Base-by-base conservation (phyloP, 2,888 invertebrate genomes). In the Andricus quercusramuli region DNA sequence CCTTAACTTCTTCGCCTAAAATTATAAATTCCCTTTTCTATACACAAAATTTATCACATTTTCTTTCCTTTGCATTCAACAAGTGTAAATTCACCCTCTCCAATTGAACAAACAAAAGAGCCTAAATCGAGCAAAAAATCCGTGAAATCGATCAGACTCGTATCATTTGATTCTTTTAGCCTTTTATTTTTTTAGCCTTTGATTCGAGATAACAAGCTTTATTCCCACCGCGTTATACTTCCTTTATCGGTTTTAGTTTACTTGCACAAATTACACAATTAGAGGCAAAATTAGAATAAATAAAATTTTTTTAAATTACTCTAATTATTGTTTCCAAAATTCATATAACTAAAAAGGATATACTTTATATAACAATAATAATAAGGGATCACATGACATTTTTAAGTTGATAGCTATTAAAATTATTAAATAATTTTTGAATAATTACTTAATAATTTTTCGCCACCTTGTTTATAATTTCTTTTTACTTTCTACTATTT, bases 381-480 rank as follows among this genome's bases (percentile, higher is more conserved):
- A 37, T 56, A 56, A 56, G 9, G 56, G 3, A 3, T 56, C 2
- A n/a, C 5, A 56, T 51, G 2, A 8, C n/a, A 56, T 56, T 56
- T n/a, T n/a, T 9, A n/a, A n/a, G 9, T 56, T 2, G 11, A 56
- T 68, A 78, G 44, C 22, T 78, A 68, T 70, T 64, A 32, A 64
- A 6, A 44, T 51, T 5, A 9, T 62, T 8, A 4, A 47, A 78
- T 47, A 68, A 68, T 32, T n/a, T 6, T 44, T 3, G 9, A 70
- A 70, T 13, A 70, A n/a, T 44, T 15, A 41, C 44, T n/a, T 9
- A n/a, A 56, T 3, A 9, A 56, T 56, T 56, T 56, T 56, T 56
- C n/a, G 56, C 56, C 9, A 56, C 51, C 51, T 51, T 9, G 1
- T 56, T n/a, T 56, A n/a, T 3, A 56, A 2, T 6, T 51, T 20